Base-by-base conservation (phyloP, 64 coral and sea anemone species). In the Cladopsammia gracilis region DNA sequence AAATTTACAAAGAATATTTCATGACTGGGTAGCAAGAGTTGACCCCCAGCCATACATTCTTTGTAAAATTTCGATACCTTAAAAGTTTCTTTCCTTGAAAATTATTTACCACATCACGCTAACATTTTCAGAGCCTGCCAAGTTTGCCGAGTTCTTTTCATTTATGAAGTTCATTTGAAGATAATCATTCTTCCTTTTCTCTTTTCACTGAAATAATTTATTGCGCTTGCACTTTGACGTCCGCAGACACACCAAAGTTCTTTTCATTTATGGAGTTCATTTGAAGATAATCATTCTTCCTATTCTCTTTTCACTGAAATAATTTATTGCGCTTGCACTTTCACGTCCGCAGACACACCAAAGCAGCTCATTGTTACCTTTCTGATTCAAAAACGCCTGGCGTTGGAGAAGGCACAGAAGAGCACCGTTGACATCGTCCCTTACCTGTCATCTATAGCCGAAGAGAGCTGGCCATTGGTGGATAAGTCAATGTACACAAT, bases 381-480 rank as follows among this genome's bases (percentile, higher is more conserved):
- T 10, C 70, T 92, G 6, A 85, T 76, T 48, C 49, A 59, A 82
- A 92, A 85, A 57, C 52, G 70, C 18, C 78, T 92, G 19, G 90
- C 78, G 5, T 83, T 92, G 25, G 71, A 48, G 18, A 75, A 45
- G 22, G 47, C 19, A 5, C 56, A 73, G 15, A 64, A 69, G 24
- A 60, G 45, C 13, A n/a, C 62, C n/a, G 25, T 92, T 25, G 34
- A 75, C 80, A 83, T 92, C 16, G 58, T 85, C 48, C 90, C 90
- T 24, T 66, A 25, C 14, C 70, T 92, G 54, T 10, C 79, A 13
- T 46, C 34, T 5, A 52, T 67, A 6, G 4, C 64, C 25, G 79
- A 76, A 61, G 80, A 85, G 59, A 72, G 34, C 16, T 71, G 77
- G 77, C 47, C 20, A 25, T 45, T 50, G 61, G 67, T 52, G 18